Conservation (phyloP, 92 coral and sea anemone species). For the Ricordea florida region DNA sequence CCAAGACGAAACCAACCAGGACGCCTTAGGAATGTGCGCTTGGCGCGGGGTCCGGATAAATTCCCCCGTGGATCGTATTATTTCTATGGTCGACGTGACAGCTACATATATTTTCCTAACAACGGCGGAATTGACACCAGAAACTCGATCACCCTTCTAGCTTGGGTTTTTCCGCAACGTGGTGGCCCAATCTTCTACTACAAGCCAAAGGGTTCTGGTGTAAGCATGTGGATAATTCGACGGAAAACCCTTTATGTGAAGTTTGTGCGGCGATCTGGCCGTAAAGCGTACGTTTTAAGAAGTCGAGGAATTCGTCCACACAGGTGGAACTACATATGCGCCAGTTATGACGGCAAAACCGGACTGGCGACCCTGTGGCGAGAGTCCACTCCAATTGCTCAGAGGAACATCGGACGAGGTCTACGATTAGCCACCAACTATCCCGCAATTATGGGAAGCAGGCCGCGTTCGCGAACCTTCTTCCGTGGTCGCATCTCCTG, state of each 20-base stretch:
- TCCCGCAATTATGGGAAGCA: constrained; percentile 75
- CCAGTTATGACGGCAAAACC: constrained; percentile 56
- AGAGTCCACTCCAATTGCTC: constrained; percentile 51
- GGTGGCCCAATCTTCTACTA: constrained; percentile 82
- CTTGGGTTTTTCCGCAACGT: constrained; percentile 79
- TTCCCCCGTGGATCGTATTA: constrained; percentile 76
- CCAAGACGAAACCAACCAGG: constrained; percentile 71
- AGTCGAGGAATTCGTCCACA: constrained; percentile 42
- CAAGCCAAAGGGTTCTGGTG: constrained; percentile 67
- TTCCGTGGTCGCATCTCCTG: constrained; percentile 76
- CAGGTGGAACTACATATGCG: constrained; percentile 64
- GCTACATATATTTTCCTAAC: constrained; percentile 77
- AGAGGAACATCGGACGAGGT: constrained; percentile 67
- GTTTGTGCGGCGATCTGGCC: constrained; percentile 74
- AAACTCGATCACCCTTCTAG: constrained; percentile 69
- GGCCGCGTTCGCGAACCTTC: constrained; percentile 37
- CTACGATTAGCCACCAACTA: constrained; percentile 68
- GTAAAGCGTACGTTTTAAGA: constrained; percentile 11
- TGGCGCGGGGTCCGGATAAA: constrained; percentile 80
- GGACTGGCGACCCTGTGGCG: constrained; percentile 74
- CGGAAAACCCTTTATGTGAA: constrained; percentile 58
- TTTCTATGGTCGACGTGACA: constrained; percentile 69
- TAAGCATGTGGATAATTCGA: constrained; percentile 64
- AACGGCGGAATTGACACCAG: constrained; percentile 83
- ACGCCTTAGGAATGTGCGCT: constrained; percentile 53